Evolutionary conservation across 2,113 vertebrate genomes (phyloP), one percentile per base, ranked within the genome.

Genomic region (Pitta sordida): DNA sequence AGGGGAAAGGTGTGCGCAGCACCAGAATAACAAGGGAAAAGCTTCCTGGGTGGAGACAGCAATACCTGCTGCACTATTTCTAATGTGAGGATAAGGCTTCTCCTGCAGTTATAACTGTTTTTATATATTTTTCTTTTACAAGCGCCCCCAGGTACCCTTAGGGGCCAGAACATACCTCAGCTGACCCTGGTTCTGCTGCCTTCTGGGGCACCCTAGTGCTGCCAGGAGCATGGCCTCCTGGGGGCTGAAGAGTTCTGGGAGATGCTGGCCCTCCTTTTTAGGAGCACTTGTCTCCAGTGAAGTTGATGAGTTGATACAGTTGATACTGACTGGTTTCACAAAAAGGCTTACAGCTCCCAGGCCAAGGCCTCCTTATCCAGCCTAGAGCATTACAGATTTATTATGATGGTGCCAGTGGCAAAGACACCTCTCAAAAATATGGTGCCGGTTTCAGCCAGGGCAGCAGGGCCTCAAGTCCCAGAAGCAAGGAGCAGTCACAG

Each of bases 201-300:
- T 44, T 21, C 32, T 44, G 10, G 15, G 30, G 16, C 37, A 71
- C 8, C 15, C n/a, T 16, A 11, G 14, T 41, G 17, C 23, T 53
- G 20, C 20, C 24, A 58, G 17, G 44, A 2, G 10, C 21, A 7
- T 36, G 30, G 32, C 4, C 6, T 58, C 27, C n/a, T 37, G 19
- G 11, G 36, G 37, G 32, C 23, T 41, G 53, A 41, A 41, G 78
- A 4, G 3, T 22, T 34, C 30, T 24, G 36, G 19, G 27, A 56
- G 21, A 6, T 2, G 0, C n/a, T 34, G 24, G 10, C 10, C 10
- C 13, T 65, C 17, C 8, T 59, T 30, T 53, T 52, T 46, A 29
- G 24, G 8, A 2, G 2, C 26, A 62, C 16, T 1, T 4, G 4
- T 8, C 22, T 74, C 18, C 41, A 41, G 26, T 9, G 12, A 9